phyloP scores from a whole-genome alignment of 2,888 invertebrate species.

The Stegophylla sp. region DNA sequence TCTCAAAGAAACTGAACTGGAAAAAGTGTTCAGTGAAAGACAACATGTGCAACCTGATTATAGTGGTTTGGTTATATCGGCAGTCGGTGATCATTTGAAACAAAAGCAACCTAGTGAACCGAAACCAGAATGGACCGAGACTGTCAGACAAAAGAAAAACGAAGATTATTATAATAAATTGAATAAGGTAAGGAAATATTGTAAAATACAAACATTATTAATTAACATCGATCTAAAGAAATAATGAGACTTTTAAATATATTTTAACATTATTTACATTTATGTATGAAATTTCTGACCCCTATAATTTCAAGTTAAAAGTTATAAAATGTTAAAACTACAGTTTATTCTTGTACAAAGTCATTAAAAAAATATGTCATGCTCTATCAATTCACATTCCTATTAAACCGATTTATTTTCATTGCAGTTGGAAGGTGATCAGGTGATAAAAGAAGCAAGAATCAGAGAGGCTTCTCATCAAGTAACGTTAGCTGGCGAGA shows the following conservation, averaged over 20 bases:
- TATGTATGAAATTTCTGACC: too few species aligned
- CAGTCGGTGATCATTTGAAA: conserved; percentile 69
- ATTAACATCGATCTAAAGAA: too few species aligned
- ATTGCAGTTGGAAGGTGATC: conserved; percentile 77
- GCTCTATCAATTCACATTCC: neutral
- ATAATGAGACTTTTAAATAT: too few species aligned
- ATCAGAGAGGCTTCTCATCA: conserved; percentile 80
- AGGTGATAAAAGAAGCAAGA: conserved; percentile 81
- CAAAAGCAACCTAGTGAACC: conserved; percentile 74
- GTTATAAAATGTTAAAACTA: too few species aligned
- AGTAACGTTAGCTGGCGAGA: conserved; percentile 84
- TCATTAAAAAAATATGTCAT: neutral
- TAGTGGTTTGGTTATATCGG: conserved; percentile 68
- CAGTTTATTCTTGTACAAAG: too few species aligned
- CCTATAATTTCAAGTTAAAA: too few species aligned
- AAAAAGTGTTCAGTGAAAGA: conserved; percentile 86
- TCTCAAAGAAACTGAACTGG: conserved; percentile 82
- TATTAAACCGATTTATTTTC: conserved; percentile 38
- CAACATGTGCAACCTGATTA: conserved; percentile 71
- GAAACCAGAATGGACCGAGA: conserved; percentile 85
- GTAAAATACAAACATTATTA: neutral
- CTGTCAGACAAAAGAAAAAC: conserved; percentile 78
- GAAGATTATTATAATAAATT: conserved; percentile 84
- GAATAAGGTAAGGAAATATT: conserved; percentile 68
- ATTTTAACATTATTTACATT: too few species aligned